phyloP scores from a whole-genome alignment of 2,888 invertebrate genomes.

The Tethea ocularis region DNA sequence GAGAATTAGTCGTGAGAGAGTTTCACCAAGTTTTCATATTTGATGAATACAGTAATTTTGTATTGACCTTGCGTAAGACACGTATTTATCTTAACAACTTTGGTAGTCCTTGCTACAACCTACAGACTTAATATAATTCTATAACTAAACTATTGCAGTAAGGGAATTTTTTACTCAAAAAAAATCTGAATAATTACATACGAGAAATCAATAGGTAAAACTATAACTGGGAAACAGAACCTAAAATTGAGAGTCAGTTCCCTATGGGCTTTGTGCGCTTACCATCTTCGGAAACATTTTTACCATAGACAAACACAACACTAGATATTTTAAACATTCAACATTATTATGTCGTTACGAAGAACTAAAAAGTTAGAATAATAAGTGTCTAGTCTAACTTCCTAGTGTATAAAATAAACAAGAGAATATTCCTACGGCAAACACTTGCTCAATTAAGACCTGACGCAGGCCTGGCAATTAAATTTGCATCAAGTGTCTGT shows the following conservation, averaged over 20 bases:
- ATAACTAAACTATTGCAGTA: no score
- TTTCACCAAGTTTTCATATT: slow-evolving; percentile 17
- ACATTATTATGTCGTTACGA: no score
- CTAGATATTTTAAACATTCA: no score
- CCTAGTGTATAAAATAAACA: slow-evolving; percentile 14
- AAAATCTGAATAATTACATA: no score
- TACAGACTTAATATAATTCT: background rate
- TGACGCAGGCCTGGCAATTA: slow-evolving; percentile 33
- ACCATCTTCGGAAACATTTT: no score
- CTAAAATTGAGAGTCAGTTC: no score
- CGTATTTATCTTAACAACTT: slow-evolving; percentile 4
- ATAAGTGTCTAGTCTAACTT: background rate
- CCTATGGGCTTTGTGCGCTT: no score
- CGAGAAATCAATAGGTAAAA: no score
- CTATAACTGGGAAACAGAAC: no score
- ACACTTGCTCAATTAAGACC: slow-evolving; percentile 38
- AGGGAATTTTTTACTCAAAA: no score
- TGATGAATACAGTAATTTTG: slow-evolving; percentile 15
- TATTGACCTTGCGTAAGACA: slow-evolving; percentile 9
- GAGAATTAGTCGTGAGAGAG: background rate
- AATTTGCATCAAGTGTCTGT: slow-evolving; percentile 51
- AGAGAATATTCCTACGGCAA: slow-evolving; percentile 25
- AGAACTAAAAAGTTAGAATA: background rate
- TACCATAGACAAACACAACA: no score
- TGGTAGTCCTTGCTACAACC: background rate